phyloP scores from a whole-genome alignment of 2,113 vertebrate species.

The Geococcyx californianus region DNA sequence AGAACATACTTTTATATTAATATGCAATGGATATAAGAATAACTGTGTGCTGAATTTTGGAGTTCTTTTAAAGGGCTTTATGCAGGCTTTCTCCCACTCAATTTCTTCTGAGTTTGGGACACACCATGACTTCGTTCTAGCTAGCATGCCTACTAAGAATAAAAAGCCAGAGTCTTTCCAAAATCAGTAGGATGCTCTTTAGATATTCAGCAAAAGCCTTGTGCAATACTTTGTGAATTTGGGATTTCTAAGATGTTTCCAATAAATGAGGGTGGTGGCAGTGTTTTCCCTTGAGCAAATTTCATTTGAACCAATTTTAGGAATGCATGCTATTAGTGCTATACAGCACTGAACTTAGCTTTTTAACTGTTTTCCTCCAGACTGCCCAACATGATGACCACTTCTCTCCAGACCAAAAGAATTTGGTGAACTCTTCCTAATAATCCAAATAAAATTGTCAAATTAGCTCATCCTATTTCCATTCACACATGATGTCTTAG shows the following conservation, averaged over 20 bases:
- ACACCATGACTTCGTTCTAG: background rate
- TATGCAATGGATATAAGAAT: background rate
- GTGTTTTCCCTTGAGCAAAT: background rate
- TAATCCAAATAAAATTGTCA: background rate
- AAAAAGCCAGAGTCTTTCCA: background rate
- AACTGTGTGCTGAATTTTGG: background rate
- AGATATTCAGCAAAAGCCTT: background rate
- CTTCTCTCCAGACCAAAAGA: background rate
- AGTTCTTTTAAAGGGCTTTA: background rate
- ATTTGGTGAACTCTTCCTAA: background rate
- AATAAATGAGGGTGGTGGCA: background rate
- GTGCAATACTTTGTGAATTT: background rate
- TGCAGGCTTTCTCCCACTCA: background rate
- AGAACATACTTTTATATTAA: background rate
- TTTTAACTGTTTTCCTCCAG: background rate
- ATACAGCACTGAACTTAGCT: background rate
- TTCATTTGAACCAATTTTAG: background rate
- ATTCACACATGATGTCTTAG: background rate
- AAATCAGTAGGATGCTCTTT: background rate
- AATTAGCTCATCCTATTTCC: conserved; percentile 18
- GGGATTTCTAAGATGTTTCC: background rate
- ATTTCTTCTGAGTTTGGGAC: background rate
- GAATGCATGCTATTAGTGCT: background rate
- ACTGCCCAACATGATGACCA: background rate
- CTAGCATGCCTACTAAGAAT: background rate